Conservation (phyloP, 2,888 invertebrate species). For the Oxytorus armatus region DNA sequence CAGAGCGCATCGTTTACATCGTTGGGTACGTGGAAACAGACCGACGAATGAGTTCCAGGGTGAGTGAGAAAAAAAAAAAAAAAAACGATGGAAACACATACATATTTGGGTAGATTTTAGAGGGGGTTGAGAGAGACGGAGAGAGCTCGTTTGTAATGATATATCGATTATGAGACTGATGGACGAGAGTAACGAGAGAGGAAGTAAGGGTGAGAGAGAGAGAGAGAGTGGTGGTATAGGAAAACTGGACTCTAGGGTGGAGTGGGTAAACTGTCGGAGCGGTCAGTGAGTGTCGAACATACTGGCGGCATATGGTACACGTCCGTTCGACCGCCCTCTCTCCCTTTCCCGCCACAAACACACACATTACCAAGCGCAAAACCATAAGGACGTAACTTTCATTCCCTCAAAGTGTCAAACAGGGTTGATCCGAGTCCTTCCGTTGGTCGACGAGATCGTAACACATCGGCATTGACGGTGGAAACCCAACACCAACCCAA, state of each 20-base stretch:
- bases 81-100: conserved; percentile 36
- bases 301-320: conserved; percentile 79
- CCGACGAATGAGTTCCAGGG: conserved; percentile 31
- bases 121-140: conserved; percentile 71
- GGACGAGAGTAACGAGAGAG: conserved; percentile 60
- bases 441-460: neutral
- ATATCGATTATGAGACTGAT: conserved; percentile 81
- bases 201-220: conserved; percentile 57
- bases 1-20: conserved; percentile 33
- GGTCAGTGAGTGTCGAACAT: conserved; percentile 80
- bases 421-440: neutral
- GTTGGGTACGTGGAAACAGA: conserved; percentile 12
- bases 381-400: conserved; percentile 22
- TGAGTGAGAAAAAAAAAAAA: conserved; percentile 30
- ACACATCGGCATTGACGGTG: neutral
- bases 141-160: conserved; percentile 78
- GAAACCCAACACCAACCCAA: conserved; percentile 34
- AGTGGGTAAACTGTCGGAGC: conserved; percentile 75
- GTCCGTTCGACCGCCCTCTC: conserved; percentile 62
- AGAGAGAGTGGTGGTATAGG: conserved; percentile 60
- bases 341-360: conserved; percentile 61
- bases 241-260: conserved; percentile 57
- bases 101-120: conserved; percentile 38
- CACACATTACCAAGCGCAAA: neutral
- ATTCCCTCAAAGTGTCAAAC: neutral